These are phyloP conservation scores for Sinotaia quadrata DNA, from an alignment of 2,888 invertebrate species.

Conservation along the genomic window DNA sequence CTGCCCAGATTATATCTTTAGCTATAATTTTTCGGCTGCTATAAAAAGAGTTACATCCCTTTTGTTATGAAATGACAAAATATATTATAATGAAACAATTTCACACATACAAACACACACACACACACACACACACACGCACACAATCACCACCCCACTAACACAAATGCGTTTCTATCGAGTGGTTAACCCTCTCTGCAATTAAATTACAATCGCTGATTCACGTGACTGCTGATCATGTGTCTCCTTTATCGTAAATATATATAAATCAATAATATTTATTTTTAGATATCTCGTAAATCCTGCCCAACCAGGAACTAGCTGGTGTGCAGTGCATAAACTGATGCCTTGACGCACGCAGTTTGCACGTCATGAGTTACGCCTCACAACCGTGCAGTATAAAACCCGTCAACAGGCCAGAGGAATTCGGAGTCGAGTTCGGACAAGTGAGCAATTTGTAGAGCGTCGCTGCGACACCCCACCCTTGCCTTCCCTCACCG, in stretches of 20 bases:
- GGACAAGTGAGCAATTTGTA: neutral
- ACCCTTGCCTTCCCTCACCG: conserved; percentile 8
- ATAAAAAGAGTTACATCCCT: too few species aligned
- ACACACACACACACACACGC: conserved; percentile 3
- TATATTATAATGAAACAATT: neutral
- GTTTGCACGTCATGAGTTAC: too few species aligned
- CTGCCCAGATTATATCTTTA: too few species aligned
- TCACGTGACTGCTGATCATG: neutral
- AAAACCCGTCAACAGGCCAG: too few species aligned
- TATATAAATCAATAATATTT: neutral
- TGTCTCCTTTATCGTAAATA: neutral
- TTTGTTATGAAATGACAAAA: neutral
- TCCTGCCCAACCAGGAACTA: neutral
- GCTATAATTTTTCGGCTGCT: too few species aligned
- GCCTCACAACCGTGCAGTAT: too few species aligned
- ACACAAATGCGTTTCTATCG: neutral
- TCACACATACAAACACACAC: neutral
- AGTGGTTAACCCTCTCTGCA: neutral
- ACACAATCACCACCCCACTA: conserved; percentile 5
- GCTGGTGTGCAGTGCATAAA: neutral
- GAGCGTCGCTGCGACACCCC: too few species aligned
- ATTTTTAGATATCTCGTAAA: neutral
- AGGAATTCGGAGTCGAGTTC: too few species aligned
- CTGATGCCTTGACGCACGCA: too few species aligned
- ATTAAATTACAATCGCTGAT: neutral